Evolutionary conservation across 1,140 invertebrate species (phyloP), one percentile per base, ranked within the genome.

Genomic region (Lutraria rhynchaena): DNA sequence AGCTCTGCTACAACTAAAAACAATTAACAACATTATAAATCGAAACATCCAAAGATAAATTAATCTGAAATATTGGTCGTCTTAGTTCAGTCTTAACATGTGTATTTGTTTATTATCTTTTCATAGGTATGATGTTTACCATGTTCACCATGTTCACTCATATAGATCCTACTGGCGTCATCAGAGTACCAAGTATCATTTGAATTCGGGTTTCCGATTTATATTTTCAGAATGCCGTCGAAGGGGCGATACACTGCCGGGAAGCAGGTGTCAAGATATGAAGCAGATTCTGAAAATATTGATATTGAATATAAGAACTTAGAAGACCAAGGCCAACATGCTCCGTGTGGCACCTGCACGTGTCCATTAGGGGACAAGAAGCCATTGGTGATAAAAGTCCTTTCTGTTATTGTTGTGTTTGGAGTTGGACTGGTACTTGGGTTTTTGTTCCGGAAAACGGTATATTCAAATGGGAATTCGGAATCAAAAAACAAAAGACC

Each of bases 251-350:
- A 90, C 78, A 89, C 89, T 13, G 87, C 89, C 2, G 88, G 88
- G 11, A 89, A 88, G 69, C 88, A 89, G 35, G 87, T 90, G 29
- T 89, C 89, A 0, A 27, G 89, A n/a, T 90, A 89, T 88, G 89
- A 90, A 41, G 89, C 89, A 9, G 89, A 90, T 41, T 88, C 89
- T 0, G 89, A 90, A 77, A 90, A 89, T 65, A 89, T 90, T 37
- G 89, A 90, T 85, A 90, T 90, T 57, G 89, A 90, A 55, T 90
- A 90, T 55, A 88, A 89, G 61, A 89, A 89, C 76, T 76, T 90
- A 2, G 89, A 90, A 46, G 76, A 63, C 41, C 76, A 80, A 44
- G 44, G 37, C n/a, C 78, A 70, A 13, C 15, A 4, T 27, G 19
- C 4, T 19, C 44, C 51, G 24, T 81, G 70, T 24, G 49, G 53